Evolutionary conservation across 2,113 vertebrate species (phyloP).

Genomic region (Epinephelus lanceolatus): DNA sequence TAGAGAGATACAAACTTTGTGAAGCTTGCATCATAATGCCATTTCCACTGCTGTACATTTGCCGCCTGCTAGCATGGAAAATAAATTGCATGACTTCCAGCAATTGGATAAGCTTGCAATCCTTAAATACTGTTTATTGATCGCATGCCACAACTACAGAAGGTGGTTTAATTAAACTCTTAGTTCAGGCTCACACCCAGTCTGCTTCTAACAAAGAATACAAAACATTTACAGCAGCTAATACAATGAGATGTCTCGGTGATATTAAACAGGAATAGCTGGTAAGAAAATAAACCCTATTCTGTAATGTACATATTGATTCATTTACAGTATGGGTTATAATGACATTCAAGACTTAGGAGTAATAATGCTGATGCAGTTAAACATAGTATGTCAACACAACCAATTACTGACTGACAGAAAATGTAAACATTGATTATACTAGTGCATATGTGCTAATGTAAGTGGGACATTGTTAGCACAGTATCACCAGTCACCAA

Average conservation of each 20-base stretch:
- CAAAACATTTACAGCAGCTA: conserved; percentile 12
- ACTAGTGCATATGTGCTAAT: background rate
- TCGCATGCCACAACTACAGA: conserved; percentile 36
- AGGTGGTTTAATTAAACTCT: conserved; percentile 51
- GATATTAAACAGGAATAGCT: conserved; percentile 11
- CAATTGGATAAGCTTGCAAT: conserved; percentile 23
- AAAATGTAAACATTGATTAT: background rate
- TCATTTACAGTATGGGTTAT: background rate
- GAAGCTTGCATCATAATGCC: background rate
- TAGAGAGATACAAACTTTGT: background rate
- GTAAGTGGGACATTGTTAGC: conserved; percentile 9
- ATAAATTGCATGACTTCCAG: conserved; percentile 41
- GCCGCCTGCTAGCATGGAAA: conserved; percentile 19
- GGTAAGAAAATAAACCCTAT: background rate
- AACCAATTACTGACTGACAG: background rate
- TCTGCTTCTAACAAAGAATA: conserved; percentile 24
- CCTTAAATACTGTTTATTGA: conserved; percentile 62
- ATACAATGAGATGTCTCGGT: background rate
- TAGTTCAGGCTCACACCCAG: conserved; percentile 26
- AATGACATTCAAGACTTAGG: background rate
- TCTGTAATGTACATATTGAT: background rate
- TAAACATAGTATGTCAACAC: background rate
- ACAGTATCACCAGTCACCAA: background rate
- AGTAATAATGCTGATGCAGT: background rate
- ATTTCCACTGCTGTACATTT: conserved; percentile 22